Base-by-base conservation (phyloP, 1,140 invertebrate species). In the Tenebrio molitor region DNA sequence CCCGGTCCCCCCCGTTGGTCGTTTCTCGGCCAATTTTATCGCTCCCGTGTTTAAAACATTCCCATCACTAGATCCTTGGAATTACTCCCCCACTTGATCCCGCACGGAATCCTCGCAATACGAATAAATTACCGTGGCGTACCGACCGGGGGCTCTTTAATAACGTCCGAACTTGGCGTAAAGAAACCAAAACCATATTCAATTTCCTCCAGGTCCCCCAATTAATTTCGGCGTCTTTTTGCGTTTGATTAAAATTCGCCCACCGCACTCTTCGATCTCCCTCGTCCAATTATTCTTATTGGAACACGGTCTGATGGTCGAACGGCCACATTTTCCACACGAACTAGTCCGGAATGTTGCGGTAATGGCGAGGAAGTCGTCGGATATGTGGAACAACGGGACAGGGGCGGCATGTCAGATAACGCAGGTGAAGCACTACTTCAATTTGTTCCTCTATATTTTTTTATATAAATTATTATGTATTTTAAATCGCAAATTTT, bases 151-250 rank as follows among this genome's bases (percentile, higher is more conserved):
- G n/a, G n/a, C n/a, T n/a, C n/a, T n/a, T n/a, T n/a, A n/a, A n/a
- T n/a, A n/a, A n/a, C n/a, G 19, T 6, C 19, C 23, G 17, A 39
- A 50, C 6, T 23, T 50, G 23, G 44, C 6, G 36, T 39, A 39
- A 39, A 2, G 46, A 53, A 53, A 53, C 46, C 5, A 53, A 53
- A 53, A 53, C 46, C 46, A 53, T 21, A 21, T 39, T 39, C n/a
- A 50, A 21, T 53, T 21, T 53, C 19, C 19, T 1, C 25, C 8
- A 23, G 7, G 17, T 29, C 23, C 12, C 36, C 5, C 12, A 39
- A 39, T 39, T 39, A 39, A 39, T 39, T 39, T 39, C 12, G 5
- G 6, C 12, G 36, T 39, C 36, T 39, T 39, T 39, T 39, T 39
- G 36, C 5, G 12, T 58, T 58, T 58, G 29, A 58, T 58, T 14